Percentiles rank a stretch among this genome's conserved stretches.
phyloP scores from a whole-genome alignment of 53 echinoderm and acorn worm species.

The Luidia sarsii region DNA sequence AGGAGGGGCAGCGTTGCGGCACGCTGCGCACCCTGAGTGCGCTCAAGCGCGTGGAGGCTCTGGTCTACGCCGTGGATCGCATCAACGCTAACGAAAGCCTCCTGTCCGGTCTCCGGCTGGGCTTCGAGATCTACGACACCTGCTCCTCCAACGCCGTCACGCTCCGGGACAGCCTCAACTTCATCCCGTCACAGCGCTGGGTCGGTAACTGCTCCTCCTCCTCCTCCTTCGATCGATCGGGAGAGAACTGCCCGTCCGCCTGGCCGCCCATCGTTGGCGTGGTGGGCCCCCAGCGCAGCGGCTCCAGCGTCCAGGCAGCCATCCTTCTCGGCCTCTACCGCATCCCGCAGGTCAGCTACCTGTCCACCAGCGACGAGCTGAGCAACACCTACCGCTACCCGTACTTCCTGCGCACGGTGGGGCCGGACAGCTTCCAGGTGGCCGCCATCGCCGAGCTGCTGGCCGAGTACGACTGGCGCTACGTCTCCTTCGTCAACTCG shows the following conservation, averaged over 20 bases:
- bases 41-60: constrained; percentile 83
- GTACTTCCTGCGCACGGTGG: constrained; percentile 89
- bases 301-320: constrained; percentile 86
- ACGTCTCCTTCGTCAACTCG: constrained; percentile 91
- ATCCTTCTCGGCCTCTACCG: constrained; percentile 81
- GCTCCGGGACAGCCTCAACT: constrained; percentile 76
- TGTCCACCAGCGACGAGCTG: constrained; percentile 92
- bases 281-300: constrained; percentile 89
- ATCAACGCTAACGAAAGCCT: constrained; percentile 76
- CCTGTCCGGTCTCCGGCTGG: constrained; percentile 73
- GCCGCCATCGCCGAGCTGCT: constrained; percentile 84
- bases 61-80: constrained; percentile 78
- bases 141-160: constrained; percentile 80
- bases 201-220: constrained; percentile 4
- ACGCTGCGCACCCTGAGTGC: constrained; percentile 61
- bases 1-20: constrained; percentile 67
- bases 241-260: not conserved
- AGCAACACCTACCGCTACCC: constrained; percentile 79
- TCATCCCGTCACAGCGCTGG: constrained; percentile 77
- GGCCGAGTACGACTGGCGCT: constrained; percentile 78
- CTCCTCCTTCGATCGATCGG: not conserved
- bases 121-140: constrained; percentile 94
- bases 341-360: constrained; percentile 91
- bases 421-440: constrained; percentile 85
- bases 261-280: constrained; percentile 63